phyloP scores from a whole-genome alignment of 2,888 invertebrate genomes.

The Conistra vaccinii region DNA sequence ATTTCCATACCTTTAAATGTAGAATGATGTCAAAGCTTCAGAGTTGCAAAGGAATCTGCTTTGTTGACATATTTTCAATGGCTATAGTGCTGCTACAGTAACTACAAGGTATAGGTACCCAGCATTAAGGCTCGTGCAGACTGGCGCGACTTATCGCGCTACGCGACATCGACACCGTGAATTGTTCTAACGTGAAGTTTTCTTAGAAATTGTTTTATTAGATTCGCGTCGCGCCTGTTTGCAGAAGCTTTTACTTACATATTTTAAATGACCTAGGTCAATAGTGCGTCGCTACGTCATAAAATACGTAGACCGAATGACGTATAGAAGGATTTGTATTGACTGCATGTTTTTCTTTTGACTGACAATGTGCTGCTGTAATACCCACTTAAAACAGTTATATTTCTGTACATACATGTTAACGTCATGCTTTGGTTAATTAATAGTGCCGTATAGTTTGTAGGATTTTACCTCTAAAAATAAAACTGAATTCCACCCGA shows the following conservation, averaged over 20 bases:
- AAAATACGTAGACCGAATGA: background rate
- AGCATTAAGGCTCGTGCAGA: too few species aligned
- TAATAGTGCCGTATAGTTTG: constrained; percentile 15
- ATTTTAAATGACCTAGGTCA: background rate
- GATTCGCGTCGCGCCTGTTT: too few species aligned
- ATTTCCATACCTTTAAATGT: constrained; percentile 47
- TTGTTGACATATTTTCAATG: constrained; percentile 10
- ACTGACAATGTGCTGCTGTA: background rate
- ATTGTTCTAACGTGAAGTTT: too few species aligned
- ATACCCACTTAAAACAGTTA: background rate
- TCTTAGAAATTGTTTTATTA: too few species aligned
- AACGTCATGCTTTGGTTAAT: constrained; percentile 18
- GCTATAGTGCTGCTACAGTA: background rate
- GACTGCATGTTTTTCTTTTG: background rate
- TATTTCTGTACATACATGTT: background rate
- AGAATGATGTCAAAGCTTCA: constrained; percentile 33
- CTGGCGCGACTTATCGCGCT: too few species aligned
- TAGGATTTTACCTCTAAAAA: constrained; percentile 26
- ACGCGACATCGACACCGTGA: too few species aligned
- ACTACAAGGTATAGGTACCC: background rate
- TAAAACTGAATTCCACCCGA: constrained; percentile 20
- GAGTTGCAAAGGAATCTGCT: constrained; percentile 7
- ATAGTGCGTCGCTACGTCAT: background rate
- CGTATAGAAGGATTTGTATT: background rate
- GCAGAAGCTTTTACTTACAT: too few species aligned